phyloP scores from a whole-genome alignment of 2,797 vertebrate genomes.

The Bradypodion ventrale region DNA sequence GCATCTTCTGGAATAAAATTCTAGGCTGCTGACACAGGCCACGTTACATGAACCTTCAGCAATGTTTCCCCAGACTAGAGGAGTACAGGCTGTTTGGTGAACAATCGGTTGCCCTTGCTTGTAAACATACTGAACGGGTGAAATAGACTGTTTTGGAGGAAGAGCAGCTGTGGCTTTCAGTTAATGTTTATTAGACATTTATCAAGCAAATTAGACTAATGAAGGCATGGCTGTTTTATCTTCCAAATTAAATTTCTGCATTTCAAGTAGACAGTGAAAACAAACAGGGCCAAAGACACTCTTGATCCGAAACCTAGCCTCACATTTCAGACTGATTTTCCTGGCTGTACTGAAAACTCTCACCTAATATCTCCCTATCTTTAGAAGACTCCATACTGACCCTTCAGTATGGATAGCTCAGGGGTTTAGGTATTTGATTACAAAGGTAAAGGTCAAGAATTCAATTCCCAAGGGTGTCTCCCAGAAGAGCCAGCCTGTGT shows the following conservation, averaged over 20 bases:
- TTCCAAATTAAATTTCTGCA: conserved; percentile 24
- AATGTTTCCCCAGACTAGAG: conserved; percentile 42
- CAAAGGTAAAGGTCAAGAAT: too few relatives aligned
- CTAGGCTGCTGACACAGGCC: conserved; percentile 23
- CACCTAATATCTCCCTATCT: not conserved
- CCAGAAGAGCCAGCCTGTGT: too few relatives aligned
- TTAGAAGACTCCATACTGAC: not conserved
- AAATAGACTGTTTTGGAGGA: conserved; percentile 32
- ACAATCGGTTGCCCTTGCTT: conserved; percentile 39
- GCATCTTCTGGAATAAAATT: conserved; percentile 45
- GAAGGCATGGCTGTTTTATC: not conserved
- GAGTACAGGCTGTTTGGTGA: conserved; percentile 15
- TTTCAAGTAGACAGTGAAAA: conserved; percentile 21
- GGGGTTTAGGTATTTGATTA: too few relatives aligned
- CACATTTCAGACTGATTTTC: conserved; percentile 11
- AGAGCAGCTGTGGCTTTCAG: not conserved
- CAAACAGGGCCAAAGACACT: not conserved
- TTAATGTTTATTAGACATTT: conserved; percentile 44
- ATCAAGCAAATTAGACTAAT: conserved; percentile 47
- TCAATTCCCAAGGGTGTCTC: too few relatives aligned
- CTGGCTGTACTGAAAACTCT: not conserved
- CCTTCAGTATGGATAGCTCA: too few relatives aligned
- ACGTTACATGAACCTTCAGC: conserved; percentile 14
- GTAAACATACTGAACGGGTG: conserved; percentile 43
- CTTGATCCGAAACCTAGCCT: not conserved